Percentiles rank a stretch among this genome's conserved stretches.
These are phyloP conservation scores for Drosophila fuyamai DNA, from an alignment of 1,140 invertebrate genomes.

Conservation along the genomic window DNA sequence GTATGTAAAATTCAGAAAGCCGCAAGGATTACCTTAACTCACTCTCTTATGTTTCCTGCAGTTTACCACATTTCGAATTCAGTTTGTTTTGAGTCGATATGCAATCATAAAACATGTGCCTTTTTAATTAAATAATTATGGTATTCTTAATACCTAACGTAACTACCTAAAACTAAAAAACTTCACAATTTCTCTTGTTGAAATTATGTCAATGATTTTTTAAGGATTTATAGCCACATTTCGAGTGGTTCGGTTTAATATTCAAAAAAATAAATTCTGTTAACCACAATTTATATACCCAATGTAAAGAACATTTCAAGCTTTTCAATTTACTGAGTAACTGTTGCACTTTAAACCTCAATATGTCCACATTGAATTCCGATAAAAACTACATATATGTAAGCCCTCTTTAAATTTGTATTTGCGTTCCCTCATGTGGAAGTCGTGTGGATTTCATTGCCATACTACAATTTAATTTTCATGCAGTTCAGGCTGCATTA, in stretches of 20 bases:
- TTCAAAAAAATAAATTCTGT: no score
- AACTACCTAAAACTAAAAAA: no score
- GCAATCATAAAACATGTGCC: background rate
- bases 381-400: background rate
- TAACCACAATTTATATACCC: no score
- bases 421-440: constrained; percentile 22
- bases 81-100: background rate
- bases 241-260: no score
- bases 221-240: no score
- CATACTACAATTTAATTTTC: constrained; percentile 33
- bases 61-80: background rate
- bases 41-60: background rate
- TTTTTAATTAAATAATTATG: no score
- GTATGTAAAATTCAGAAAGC: constrained; percentile 19
- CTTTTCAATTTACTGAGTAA: background rate
- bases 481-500: constrained; percentile 27
- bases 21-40: constrained; percentile 17
- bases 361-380: constrained; percentile 2
- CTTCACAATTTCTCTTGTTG: no score
- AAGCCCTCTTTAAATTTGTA: constrained; percentile 20
- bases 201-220: no score
- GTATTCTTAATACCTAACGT: no score
- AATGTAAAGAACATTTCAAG: no score
- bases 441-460: constrained; percentile 18
- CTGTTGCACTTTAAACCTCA: constrained; percentile 7